Conservation (phyloP, 2,888 invertebrate species). For the Coleophora deauratella region DNA sequence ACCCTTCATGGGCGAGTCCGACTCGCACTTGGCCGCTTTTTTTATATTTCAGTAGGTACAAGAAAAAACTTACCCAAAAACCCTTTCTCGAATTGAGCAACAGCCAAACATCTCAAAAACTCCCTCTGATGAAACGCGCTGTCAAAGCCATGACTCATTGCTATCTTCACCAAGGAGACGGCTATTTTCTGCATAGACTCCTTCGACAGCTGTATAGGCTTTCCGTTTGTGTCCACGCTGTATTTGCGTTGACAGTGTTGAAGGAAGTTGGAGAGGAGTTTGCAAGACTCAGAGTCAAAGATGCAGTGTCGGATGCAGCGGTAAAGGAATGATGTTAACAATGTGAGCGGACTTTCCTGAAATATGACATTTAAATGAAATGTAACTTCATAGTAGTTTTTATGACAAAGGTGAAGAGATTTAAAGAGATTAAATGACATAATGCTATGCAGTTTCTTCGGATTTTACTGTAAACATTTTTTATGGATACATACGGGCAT, state of each 20-base stretch:
- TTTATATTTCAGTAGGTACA: background rate
- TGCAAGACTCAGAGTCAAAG: conserved; percentile 58
- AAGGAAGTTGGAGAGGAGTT: conserved; percentile 44
- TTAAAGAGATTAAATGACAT: no score
- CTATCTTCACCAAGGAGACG: conserved; percentile 74
- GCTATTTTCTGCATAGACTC: conserved; percentile 72
- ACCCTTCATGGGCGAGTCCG: no score
- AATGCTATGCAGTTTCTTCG: no score
- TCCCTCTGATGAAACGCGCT: conserved; percentile 78
- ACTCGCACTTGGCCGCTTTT: no score
- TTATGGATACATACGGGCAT: conserved; percentile 76
- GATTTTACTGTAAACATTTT: no score
- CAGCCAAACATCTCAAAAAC: conserved; percentile 74
- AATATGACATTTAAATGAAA: conserved; percentile 20
- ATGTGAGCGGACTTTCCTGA: conserved; percentile 77
- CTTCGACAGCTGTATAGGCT: conserved; percentile 57
- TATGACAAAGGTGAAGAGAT: no score
- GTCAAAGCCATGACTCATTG: conserved; percentile 75
- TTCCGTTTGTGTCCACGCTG: conserved; percentile 41
- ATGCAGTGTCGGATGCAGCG: conserved; percentile 60
- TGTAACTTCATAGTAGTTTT: no score
- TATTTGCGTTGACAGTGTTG: conserved; percentile 53
- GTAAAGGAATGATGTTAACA: conserved; percentile 74
- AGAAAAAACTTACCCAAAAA: conserved; percentile 48
- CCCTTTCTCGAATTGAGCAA: conserved; percentile 72